A percentile compares a stretch with the other conserved stretches of the same genome.
Evolutionary conservation across 2,113 vertebrate genomes (phyloP).

Genomic region (Scophthalmus maximus): DNA sequence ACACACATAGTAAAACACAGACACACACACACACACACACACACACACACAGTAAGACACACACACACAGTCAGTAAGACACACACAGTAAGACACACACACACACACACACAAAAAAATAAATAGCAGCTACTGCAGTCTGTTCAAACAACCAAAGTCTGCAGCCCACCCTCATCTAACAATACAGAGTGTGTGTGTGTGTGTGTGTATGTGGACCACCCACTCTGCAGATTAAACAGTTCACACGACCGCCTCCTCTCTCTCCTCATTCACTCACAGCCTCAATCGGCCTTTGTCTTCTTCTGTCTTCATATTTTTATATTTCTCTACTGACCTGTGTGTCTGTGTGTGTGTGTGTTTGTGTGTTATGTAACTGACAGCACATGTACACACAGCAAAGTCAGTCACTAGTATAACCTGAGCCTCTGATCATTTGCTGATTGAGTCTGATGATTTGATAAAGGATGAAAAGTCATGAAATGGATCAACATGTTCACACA

Average conservation of each 20-base stretch:
- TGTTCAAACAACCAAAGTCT: slow-evolving; percentile 30
- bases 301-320: slow-evolving; percentile 11
- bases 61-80: not conserved
- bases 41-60: too few relatives aligned
- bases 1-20: too few relatives aligned
- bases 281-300: slow-evolving; percentile 30
- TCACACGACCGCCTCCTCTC: slow-evolving; percentile 30
- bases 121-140: slow-evolving; percentile 40
- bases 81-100: slow-evolving; percentile 12
- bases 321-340: slow-evolving; percentile 30
- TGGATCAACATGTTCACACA: too few relatives aligned
- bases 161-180: slow-evolving; percentile 41
- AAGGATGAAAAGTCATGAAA: not conserved
- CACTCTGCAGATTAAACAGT: slow-evolving; percentile 56
- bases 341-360: slow-evolving; percentile 24
- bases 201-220: slow-evolving; percentile 52
- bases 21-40: too few relatives aligned
- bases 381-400: too few relatives aligned
- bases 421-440: too few relatives aligned
- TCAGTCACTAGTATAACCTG: too few relatives aligned
- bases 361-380: too few relatives aligned
- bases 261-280: slow-evolving; percentile 22
- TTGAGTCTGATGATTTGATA: not conserved
- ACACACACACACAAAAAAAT: slow-evolving; percentile 9
- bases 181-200: slow-evolving; percentile 33